A percentile compares a stretch with the other conserved stretches of the same genome.
Evolutionary conservation across 2,113 vertebrate species (phyloP).

Genomic region (Prunella himalayana): DNA sequence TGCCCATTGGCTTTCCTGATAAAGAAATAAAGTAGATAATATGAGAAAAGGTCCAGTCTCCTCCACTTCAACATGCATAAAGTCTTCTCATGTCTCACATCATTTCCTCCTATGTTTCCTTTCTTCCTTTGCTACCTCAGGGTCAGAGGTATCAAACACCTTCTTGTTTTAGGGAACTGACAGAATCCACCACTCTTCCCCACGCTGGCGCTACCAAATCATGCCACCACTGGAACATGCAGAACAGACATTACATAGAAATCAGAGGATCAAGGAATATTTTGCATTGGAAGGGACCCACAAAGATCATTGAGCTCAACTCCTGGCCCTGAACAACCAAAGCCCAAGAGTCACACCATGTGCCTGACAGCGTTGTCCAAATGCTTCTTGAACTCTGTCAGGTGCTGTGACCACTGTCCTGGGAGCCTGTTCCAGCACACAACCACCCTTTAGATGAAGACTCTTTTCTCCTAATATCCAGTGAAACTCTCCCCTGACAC

Average conservation of each 20-base stretch:
- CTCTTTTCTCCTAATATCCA: not conserved
- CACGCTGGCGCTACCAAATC: accelerated
- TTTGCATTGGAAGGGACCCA: not conserved
- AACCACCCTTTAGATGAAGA: accelerated
- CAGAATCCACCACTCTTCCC: not conserved
- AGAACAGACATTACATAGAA: not conserved
- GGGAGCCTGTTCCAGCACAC: no score
- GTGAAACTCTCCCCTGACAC: not conserved
- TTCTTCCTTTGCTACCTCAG: not conserved
- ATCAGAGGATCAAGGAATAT: not conserved
- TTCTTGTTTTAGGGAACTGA: not conserved
- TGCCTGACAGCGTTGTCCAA: not conserved
- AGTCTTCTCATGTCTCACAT: not conserved
- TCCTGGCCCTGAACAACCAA: not conserved
- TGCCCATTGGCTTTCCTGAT: not conserved
- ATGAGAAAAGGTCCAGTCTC: not conserved
- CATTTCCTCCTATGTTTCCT: not conserved
- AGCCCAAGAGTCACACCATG: not conserved
- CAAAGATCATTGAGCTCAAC: not conserved
- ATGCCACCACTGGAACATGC: not conserved
- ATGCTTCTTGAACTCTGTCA: accelerated
- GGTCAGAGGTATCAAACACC: not conserved
- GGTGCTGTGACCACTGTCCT: not conserved
- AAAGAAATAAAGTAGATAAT: not conserved
- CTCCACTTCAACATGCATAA: not conserved